A percentile compares a stretch with the other conserved stretches of the same genome.
phyloP scores from a whole-genome alignment of 1,140 invertebrate species.

The Metopolophium dirhodum region DNA sequence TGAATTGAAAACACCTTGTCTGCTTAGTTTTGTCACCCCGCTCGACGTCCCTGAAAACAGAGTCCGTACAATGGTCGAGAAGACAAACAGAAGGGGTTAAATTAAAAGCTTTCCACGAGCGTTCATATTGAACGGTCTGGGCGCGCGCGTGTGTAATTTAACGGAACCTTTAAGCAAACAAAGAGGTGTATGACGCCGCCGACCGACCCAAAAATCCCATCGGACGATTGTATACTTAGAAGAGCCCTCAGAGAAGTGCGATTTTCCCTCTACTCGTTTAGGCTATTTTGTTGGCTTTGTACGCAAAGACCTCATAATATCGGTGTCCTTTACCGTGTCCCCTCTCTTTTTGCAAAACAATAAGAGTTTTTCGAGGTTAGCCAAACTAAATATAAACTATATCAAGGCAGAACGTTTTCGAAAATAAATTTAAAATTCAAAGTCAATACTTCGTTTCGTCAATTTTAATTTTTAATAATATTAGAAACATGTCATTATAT shows the following conservation, averaged over 20 bases:
- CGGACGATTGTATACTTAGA: slow-evolving; percentile 20
- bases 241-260: background rate
- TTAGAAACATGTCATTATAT: background rate
- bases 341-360: background rate
- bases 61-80: background rate
- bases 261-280: background rate
- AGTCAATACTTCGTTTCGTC: background rate
- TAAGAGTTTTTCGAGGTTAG: background rate
- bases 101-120: slow-evolving; percentile 39
- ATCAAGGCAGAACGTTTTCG: background rate
- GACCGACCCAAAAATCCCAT: slow-evolving; percentile 36
- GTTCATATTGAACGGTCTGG: background rate
- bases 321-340: background rate
- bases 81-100: slow-evolving; percentile 37
- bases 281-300: background rate
- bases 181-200: slow-evolving; percentile 21
- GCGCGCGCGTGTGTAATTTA: slow-evolving; percentile 31
- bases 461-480: background rate
- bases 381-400: background rate
- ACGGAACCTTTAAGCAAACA: slow-evolving; percentile 33
- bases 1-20: background rate
- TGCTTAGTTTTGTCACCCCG: background rate
- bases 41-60: background rate
- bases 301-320: background rate
- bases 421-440: background rate